Evolutionary conservation across 2,113 vertebrate species (phyloP).

Genomic region (Aegithalos caudatus): DNA sequence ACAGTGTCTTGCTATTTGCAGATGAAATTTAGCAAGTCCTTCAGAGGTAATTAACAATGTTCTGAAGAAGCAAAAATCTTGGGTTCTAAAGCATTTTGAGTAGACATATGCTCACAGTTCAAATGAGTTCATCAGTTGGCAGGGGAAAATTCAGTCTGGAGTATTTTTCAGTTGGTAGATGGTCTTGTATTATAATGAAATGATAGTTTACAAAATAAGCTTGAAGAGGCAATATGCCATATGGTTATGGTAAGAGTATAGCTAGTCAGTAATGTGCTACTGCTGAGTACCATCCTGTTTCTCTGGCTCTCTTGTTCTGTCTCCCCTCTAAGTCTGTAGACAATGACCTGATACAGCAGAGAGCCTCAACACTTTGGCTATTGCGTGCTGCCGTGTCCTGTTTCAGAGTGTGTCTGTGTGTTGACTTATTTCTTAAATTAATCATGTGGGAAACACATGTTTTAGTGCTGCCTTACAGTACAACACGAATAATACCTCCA

Average conservation of each 20-base stretch:
- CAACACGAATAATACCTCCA: not conserved
- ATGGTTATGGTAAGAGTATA: not conserved
- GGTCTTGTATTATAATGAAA: not conserved
- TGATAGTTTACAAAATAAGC: not conserved
- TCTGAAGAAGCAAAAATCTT: not conserved
- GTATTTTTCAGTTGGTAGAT: not conserved
- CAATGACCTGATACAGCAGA: not conserved
- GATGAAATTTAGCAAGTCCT: not conserved
- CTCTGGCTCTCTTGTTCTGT: not conserved
- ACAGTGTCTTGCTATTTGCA: not conserved
- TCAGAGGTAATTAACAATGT: not conserved
- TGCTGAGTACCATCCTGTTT: not conserved
- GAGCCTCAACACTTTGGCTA: not conserved
- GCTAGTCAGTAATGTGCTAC: not conserved
- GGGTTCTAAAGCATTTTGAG: not conserved
- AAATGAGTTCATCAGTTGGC: not conserved
- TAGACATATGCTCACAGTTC: not conserved
- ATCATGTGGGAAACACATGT: conserved; percentile 51
- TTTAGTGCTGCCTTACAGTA: conserved; percentile 4
- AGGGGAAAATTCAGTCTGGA: not conserved
- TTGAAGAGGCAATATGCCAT: not conserved
- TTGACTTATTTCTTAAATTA: conserved; percentile 51
- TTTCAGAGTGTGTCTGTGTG: not conserved
- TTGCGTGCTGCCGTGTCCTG: not conserved
- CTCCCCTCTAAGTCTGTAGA: not conserved